Percentiles rank a stretch among this genome's conserved stretches.
Conservation (phyloP, 2,888 invertebrate genomes). For the Ecliptopera silaceata region DNA sequence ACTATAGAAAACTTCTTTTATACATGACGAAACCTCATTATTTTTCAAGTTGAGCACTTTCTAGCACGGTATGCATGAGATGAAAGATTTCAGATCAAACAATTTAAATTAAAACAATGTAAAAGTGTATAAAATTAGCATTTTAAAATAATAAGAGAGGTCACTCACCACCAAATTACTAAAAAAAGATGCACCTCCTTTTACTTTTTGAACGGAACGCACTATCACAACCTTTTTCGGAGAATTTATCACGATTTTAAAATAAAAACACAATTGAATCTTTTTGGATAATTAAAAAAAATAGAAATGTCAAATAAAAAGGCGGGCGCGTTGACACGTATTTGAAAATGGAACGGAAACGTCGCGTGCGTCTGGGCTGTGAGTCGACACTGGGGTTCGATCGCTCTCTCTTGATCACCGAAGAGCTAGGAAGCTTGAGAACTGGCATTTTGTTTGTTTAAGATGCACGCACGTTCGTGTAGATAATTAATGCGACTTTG, state of each 20-base stretch:
- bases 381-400: conserved; percentile 60
- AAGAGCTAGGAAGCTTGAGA: conserved; percentile 51
- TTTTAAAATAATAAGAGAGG: conserved; percentile 13
- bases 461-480: conserved; percentile 2
- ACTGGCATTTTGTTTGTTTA: conserved; percentile 21
- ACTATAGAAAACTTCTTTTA: not conserved
- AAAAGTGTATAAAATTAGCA: conserved; percentile 3
- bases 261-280: conserved; percentile 32
- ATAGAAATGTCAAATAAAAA: conserved; percentile 28
- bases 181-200: conserved; percentile 67
- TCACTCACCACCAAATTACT: conserved; percentile 56
- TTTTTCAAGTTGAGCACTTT: conserved; percentile 1
- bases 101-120: conserved; percentile 1
- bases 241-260: conserved; percentile 43
- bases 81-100: not conserved
- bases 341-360: conserved; percentile 55
- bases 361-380: conserved; percentile 50
- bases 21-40: not conserved
- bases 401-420: conserved; percentile 65
- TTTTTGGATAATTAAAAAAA: conserved; percentile 26
- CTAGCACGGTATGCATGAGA: not conserved
- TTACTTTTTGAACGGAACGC: conserved; percentile 56
- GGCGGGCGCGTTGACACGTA: conserved; percentile 53
- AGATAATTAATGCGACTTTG: not conserved
- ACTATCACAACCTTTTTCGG: conserved; percentile 24